Evolutionary conservation across 2,797 vertebrate species (phyloP), one percentile per base, ranked within the genome.

Genomic region (Echeneis naucrates): DNA sequence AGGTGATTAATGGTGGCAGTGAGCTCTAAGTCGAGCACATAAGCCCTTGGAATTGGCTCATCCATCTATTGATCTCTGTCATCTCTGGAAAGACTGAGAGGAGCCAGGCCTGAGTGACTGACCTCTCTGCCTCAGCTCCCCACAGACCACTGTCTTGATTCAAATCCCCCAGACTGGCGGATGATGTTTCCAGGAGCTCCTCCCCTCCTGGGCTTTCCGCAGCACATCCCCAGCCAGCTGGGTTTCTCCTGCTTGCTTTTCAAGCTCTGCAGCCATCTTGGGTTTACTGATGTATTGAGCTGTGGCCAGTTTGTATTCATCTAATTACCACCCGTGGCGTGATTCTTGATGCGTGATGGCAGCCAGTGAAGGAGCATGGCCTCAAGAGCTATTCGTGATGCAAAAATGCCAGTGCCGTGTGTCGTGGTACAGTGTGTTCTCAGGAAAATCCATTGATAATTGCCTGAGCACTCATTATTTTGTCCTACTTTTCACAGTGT

Each of bases 221-320:
- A n/a, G 63, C 56, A 21, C 51, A 61, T 58, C 19, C 17, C 45
- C 37, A 77, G 64, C 73, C 69, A 80, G 73, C 75, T 79, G 76
- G 69, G 66, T 48, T 78, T n/a, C 63, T 21, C 48, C 58, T 53
- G 33, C 58, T 92, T 90, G 78, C 86, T 94, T 96, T 85, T 93
- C 84, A 94, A 94, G 66, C 90, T 93, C 68, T 91, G 92, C 85
- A 86, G 92, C 84, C 94, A 96, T 92, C 93, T 95, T 95, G 91
- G 91, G 92, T 94, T 82, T 32, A 26, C 30, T 59, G 72, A 80
- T 83, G 75, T 80, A 50, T 81, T 78, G 81, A 88, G 81, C 53
- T 68, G 76, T 78, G 76, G 77, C 82, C 77, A 85, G 76, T 89
- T 74, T 65, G 81, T 66, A 88, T 83, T 80, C 64, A 63, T 85